Evolutionary conservation across 2,797 vertebrate species (phyloP).

Genomic region (Zenarchopterus dispar): DNA sequence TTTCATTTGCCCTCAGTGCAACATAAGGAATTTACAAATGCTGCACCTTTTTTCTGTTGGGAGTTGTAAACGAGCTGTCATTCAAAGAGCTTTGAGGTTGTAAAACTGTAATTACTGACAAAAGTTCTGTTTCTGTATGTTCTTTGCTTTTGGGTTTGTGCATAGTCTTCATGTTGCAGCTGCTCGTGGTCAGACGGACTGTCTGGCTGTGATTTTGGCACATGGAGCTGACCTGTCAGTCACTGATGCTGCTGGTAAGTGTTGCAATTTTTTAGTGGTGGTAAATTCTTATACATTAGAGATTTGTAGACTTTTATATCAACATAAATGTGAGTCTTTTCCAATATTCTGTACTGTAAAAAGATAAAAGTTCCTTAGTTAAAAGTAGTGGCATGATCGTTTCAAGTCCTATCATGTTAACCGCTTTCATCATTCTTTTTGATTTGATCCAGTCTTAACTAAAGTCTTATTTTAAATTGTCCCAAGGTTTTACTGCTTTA

Average conservation of each 20-base stretch:
- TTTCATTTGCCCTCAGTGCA: no score
- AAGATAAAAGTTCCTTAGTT: neutral
- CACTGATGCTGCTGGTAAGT: conserved; percentile 88
- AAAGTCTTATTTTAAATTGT: neutral
- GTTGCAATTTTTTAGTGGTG: neutral
- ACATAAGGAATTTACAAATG: no score
- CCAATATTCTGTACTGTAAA: neutral
- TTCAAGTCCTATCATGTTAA: neutral
- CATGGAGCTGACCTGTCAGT: conserved; percentile 90
- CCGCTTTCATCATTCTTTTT: neutral
- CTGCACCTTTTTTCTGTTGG: neutral
- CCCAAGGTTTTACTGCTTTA: conserved; percentile 89
- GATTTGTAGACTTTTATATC: neutral
- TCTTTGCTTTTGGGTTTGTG: conserved; percentile 18
- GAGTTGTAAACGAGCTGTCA: neutral
- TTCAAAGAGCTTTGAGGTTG: neutral
- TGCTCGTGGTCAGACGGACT: conserved; percentile 89
- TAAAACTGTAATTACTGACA: neutral
- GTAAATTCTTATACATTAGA: neutral
- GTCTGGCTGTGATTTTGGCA: conserved; percentile 89
- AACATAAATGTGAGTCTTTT: neutral
- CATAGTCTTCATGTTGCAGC: conserved; percentile 93
- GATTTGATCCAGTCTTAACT: neutral
- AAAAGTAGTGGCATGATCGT: neutral
- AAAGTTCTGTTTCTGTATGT: conserved; percentile 2